phyloP scores from a whole-genome alignment of 2,113 vertebrate genomes.

The Cryptoleucopteryx plumbea region DNA sequence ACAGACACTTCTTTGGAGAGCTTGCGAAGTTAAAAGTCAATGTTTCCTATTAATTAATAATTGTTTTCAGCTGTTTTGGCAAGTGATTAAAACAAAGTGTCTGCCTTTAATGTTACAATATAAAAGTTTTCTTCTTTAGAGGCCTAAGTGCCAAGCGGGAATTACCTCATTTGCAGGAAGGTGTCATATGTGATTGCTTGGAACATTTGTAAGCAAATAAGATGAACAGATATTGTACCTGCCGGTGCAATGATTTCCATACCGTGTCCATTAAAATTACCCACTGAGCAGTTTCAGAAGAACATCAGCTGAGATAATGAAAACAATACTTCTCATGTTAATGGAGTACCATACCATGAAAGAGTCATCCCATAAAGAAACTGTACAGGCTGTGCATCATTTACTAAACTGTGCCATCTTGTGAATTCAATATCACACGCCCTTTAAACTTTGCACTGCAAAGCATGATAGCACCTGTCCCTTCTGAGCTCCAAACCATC shows the following conservation, averaged over 20 bases:
- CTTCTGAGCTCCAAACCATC: background rate
- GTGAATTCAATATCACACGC: background rate
- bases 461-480: background rate
- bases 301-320: background rate
- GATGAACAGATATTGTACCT: background rate
- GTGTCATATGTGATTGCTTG: conserved; percentile 16
- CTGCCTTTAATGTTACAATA: conserved; percentile 74
- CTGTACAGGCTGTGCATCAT: background rate
- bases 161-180: conserved; percentile 45
- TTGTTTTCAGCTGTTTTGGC: conserved; percentile 87
- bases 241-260: background rate
- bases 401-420: background rate
- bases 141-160: background rate
- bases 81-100: conserved; percentile 78
- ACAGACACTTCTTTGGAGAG: conserved; percentile 70
- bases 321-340: background rate
- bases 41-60: conserved; percentile 95
- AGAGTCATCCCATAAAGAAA: background rate
- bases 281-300: background rate
- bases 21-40: conserved; percentile 79
- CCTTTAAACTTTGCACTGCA: background rate
- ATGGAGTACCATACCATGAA: background rate
- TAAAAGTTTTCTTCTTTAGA: conserved; percentile 62
- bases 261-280: background rate
- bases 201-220: background rate